phyloP scores from a whole-genome alignment of 2,888 invertebrate species.

The Embidobia sp. region DNA sequence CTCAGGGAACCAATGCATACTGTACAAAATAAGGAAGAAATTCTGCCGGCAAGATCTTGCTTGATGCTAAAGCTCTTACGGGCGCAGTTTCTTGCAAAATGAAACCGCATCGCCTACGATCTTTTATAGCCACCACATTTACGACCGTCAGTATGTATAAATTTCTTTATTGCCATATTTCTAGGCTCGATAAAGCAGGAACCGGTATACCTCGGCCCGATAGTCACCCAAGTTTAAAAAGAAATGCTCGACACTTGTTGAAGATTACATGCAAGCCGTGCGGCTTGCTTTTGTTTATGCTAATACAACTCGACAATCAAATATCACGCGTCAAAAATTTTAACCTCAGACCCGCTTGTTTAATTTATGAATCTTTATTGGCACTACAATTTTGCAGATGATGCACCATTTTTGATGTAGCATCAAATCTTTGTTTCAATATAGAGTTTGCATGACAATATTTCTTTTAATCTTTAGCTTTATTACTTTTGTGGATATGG shows the following conservation, averaged over 20 bases:
- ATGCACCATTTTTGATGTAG: no score
- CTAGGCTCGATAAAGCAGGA: slow-evolving; percentile 65
- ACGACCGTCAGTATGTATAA: slow-evolving; percentile 62
- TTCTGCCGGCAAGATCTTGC: slow-evolving; percentile 40
- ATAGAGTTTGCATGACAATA: no score
- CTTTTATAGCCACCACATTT: slow-evolving; percentile 65
- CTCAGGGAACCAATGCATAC: slow-evolving; percentile 38
- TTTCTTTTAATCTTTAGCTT: no score
- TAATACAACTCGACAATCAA: slow-evolving; percentile 32
- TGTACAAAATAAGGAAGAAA: slow-evolving; percentile 57
- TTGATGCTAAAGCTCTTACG: slow-evolving; percentile 51
- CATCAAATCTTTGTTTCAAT: no score
- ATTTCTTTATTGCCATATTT: slow-evolving; percentile 65
- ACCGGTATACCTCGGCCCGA: slow-evolving; percentile 57
- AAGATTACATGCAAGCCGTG: slow-evolving; percentile 42
- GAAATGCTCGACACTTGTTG: slow-evolving; percentile 58
- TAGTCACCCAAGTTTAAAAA: slow-evolving; percentile 48
- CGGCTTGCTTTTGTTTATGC: slow-evolving; percentile 50
- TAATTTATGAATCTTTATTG: slow-evolving; percentile 24
- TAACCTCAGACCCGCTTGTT: slow-evolving; percentile 9
- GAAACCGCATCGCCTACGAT: slow-evolving; percentile 62
- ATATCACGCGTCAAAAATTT: slow-evolving; percentile 36
- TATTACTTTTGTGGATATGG: no score
- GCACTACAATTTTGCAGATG: no score
- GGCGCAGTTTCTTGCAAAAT: slow-evolving; percentile 59